These are phyloP conservation scores for Lonchura striata DNA, from an alignment of 2,113 vertebrate genomes.

Conservation along the genomic window DNA sequence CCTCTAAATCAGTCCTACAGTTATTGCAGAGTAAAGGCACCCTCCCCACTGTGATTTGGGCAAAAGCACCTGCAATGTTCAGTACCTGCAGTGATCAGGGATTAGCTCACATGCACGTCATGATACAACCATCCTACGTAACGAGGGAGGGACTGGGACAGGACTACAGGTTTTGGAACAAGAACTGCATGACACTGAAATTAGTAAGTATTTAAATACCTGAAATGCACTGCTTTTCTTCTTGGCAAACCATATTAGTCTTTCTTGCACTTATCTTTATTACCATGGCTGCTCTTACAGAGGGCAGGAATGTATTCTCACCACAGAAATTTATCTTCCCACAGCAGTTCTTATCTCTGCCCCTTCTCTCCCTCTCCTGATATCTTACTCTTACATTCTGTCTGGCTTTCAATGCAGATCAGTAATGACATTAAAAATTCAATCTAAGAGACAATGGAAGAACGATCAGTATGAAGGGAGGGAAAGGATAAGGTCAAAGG, in stretches of 20 bases:
- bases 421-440: constrained; percentile 84
- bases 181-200: not conserved
- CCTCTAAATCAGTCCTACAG: not conserved
- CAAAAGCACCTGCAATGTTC: not conserved
- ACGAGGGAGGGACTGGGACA: not conserved
- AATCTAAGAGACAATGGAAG: constrained; percentile 81
- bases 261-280: constrained; percentile 74
- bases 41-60: not conserved
- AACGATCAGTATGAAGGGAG: not conserved
- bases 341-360: constrained; percentile 75
- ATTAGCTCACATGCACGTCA: not conserved
- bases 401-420: constrained; percentile 51
- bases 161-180: not conserved
- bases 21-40: not conserved
- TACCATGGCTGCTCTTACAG: constrained; percentile 73
- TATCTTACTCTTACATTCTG: constrained; percentile 70
- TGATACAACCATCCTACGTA: fast-evolving
- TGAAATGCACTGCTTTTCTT: constrained; percentile 55
- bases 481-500: constrained; percentile 21
- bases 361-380: constrained; percentile 53
- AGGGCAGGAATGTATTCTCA: constrained; percentile 77
- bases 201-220: not conserved
- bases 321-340: constrained; percentile 71
- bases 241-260: constrained; percentile 67
- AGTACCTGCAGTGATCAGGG: not conserved